Percentiles rank a stretch among this genome's conserved stretches.
Conservation (phyloP, 1,140 invertebrate genomes). For the Drosophila nannoptera region DNA sequence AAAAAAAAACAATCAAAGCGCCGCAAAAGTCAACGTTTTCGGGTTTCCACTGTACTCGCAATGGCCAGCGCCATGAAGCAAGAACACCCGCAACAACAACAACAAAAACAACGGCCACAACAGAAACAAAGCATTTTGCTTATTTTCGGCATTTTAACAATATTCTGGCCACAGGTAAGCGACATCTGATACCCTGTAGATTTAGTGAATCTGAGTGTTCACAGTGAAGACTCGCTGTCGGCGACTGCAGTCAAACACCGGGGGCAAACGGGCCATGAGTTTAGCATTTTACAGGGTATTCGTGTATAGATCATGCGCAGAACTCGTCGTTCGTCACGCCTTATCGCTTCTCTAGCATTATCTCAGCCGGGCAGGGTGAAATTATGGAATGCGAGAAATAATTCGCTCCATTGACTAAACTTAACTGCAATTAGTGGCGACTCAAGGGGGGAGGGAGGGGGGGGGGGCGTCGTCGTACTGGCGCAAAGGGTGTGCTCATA, state of each 20-base stretch:
- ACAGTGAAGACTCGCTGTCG: too few species aligned
- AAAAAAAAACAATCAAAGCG: slow-evolving; percentile 27
- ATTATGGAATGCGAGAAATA: slow-evolving; percentile 12
- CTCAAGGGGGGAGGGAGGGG: background rate
- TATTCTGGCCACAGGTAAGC: slow-evolving; percentile 64
- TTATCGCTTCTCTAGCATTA: slow-evolving; percentile 8
- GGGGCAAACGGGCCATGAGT: too few species aligned
- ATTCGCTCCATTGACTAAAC: slow-evolving; percentile 19
- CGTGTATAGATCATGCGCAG: background rate
- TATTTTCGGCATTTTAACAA: slow-evolving; percentile 58
- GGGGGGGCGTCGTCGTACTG: background rate
- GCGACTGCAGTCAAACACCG: too few species aligned
- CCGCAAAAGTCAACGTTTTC: slow-evolving; percentile 31
- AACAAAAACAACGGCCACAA: slow-evolving; percentile 24
- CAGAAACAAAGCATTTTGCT: slow-evolving; percentile 44
- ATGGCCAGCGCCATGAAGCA: slow-evolving; percentile 50
- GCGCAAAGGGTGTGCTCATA: too few species aligned
- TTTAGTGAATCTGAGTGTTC: background rate
- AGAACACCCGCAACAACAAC: slow-evolving; percentile 28
- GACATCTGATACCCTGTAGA: slow-evolving; percentile 6
- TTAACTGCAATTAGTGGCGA: background rate
- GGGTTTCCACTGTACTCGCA: slow-evolving; percentile 57
- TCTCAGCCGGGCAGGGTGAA: background rate
- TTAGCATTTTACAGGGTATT: slow-evolving; percentile 7
- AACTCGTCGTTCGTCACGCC: background rate